Base-by-base conservation (phyloP, 2,113 vertebrate genomes). In the Rhinopomastus cyanomelas region DNA sequence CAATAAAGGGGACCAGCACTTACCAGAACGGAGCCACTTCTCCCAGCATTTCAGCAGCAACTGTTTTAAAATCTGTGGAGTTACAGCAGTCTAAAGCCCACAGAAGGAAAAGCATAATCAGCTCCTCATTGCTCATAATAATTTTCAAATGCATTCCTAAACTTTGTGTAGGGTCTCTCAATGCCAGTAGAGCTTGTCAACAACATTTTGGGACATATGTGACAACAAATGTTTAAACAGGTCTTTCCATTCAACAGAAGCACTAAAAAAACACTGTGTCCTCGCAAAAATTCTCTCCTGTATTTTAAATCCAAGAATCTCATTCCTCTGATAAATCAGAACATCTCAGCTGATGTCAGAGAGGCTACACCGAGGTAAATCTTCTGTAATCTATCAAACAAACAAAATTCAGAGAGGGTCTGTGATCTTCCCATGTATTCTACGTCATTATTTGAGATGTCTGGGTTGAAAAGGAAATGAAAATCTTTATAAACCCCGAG, bases 161-260 rank as follows among this genome's bases (percentile, higher is more conserved):
- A 94, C 85, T 94, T 91, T 95, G 91, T 92, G 88, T 94, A 94
- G 80, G 90, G 93, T 89, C 95, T 92, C 77, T 91, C 91, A 88
- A 94, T 92, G 93, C 90, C 93, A 94, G 88, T 95, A 88, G 91
- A 95, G 83, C 92, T 95, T 92, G 90, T 96, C 94, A 95, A 94
- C 88, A 95, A 94, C 83, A 92, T 94, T 96, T 88, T 90, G 86
- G 91, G 92, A 87, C 93, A 95, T 95, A 95, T 94, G 92, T 88
- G 88, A 79, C 71, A 86, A 78, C 93, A 96, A 94, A 95, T 91
- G 92, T 95, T 96, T 84, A 76, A 96, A 81, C 83, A 91, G 90
- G 93, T 95, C 94, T 93, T 91, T 90, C 73, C 37, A 72, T 81
- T 69, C 46, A 74, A 72, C 46, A 73, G 59, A 90, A 32, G 48